Evolutionary conservation across 1,140 invertebrate species (phyloP).

Genomic region (Penaeus japonicus): DNA sequence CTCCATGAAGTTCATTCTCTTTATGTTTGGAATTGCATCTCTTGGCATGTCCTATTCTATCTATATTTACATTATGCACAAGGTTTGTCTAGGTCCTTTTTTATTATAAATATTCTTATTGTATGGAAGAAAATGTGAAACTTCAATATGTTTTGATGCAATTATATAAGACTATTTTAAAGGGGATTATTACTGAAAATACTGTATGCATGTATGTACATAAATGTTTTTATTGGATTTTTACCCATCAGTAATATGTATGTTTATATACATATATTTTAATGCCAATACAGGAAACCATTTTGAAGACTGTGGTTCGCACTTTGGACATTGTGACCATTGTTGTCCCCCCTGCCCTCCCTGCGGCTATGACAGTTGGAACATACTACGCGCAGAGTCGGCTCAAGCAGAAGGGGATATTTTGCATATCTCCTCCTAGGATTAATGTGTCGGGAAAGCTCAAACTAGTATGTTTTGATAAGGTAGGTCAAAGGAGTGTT

Average conservation of each 20-base stretch:
- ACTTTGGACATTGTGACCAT: slow-evolving; percentile 92
- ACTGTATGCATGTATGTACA: too few species aligned
- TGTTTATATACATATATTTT: background rate
- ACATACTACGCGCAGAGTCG: slow-evolving; percentile 89
- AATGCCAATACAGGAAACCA: slow-evolving; percentile 20
- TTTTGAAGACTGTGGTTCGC: slow-evolving; percentile 72
- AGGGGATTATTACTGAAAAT: too few species aligned
- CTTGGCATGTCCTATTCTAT: slow-evolving; percentile 68
- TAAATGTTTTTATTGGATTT: too few species aligned
- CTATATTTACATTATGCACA: slow-evolving; percentile 62
- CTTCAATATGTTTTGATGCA: too few species aligned
- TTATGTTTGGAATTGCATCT: slow-evolving; percentile 67
- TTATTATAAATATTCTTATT: background rate
- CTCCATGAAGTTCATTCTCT: slow-evolving; percentile 68
- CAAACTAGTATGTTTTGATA: slow-evolving; percentile 97
- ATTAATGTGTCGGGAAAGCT: slow-evolving; percentile 96
- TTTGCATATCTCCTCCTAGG: slow-evolving; percentile 91
- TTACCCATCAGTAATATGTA: background rate
- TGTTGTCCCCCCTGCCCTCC: slow-evolving; percentile 89
- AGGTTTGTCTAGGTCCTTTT: slow-evolving; percentile 53
- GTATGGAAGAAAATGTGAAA: too few species aligned
- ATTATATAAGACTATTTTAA: too few species aligned
- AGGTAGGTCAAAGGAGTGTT: slow-evolving; percentile 71
- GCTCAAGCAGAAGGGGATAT: slow-evolving; percentile 81
- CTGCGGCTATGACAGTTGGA: slow-evolving; percentile 92